phyloP scores from a whole-genome alignment of 2,797 vertebrate species.

The Lerista edwardsae region DNA sequence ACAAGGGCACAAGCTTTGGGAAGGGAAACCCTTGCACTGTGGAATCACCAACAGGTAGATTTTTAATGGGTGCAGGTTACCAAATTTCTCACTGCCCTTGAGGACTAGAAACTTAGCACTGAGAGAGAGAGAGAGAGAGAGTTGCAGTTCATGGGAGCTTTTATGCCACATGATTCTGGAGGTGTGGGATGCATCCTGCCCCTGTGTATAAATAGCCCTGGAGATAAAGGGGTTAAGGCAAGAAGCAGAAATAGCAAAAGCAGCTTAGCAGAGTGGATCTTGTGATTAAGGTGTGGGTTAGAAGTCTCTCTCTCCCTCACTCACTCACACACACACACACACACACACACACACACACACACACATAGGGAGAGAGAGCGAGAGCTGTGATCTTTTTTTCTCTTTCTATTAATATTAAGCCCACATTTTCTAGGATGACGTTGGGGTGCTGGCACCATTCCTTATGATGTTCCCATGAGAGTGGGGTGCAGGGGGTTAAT shows the following conservation, averaged over 20 bases:
- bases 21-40: no score
- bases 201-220: neutral
- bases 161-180: no score
- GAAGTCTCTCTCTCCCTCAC: neutral
- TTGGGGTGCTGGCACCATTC: no score
- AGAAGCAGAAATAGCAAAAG: constrained; percentile 4
- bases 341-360: neutral
- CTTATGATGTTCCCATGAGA: no score
- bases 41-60: no score
- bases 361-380: no score
- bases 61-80: neutral
- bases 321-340: no score
- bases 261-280: neutral
- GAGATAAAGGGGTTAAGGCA: neutral
- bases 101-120: constrained; percentile 3
- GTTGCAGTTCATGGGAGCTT: no score
- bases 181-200: neutral
- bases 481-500: no score
- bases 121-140: neutral
- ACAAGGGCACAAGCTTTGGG: no score
- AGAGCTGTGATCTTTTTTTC: neutral
- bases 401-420: neutral
- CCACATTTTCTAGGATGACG: neutral
- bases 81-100: neutral
- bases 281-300: neutral